phyloP scores from a whole-genome alignment of 1,140 invertebrate genomes.

The Dinoponera quadriceps region DNA sequence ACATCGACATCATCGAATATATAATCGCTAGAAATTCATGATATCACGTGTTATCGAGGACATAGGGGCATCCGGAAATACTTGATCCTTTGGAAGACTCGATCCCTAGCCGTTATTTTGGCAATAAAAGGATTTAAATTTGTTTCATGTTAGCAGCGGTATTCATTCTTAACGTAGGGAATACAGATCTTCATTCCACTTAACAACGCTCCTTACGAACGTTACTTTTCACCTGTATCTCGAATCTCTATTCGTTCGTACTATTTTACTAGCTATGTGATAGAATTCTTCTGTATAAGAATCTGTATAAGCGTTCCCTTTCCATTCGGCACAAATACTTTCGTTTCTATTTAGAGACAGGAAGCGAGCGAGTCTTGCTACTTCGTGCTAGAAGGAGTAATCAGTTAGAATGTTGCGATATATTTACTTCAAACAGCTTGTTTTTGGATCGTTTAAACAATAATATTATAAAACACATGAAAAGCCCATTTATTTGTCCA shows the following conservation, averaged over 20 bases:
- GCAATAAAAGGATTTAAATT: too few relatives aligned
- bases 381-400: neutral
- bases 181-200: neutral
- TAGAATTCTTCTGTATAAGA: neutral
- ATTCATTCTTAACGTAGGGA: slow-evolving; percentile 1
- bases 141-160: too few relatives aligned
- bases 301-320: slow-evolving; percentile 28
- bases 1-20: slow-evolving; percentile 4
- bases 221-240: slow-evolving; percentile 14
- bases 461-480: slow-evolving; percentile 48
- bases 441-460: slow-evolving; percentile 47
- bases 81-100: too few relatives aligned
- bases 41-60: too few relatives aligned
- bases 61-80: too few relatives aligned
- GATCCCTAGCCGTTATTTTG: too few relatives aligned
- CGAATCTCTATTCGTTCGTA: neutral
- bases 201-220: neutral
- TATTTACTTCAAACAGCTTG: slow-evolving; percentile 48
- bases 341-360: neutral
- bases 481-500: slow-evolving; percentile 21
- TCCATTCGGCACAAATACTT: slow-evolving; percentile 10
- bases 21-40: slow-evolving; percentile 11
- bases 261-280: neutral
- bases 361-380: slow-evolving; percentile 10
- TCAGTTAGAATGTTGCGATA: neutral